phyloP scores from a whole-genome alignment of 2,888 invertebrate species.

The Sthenelais limicola region DNA sequence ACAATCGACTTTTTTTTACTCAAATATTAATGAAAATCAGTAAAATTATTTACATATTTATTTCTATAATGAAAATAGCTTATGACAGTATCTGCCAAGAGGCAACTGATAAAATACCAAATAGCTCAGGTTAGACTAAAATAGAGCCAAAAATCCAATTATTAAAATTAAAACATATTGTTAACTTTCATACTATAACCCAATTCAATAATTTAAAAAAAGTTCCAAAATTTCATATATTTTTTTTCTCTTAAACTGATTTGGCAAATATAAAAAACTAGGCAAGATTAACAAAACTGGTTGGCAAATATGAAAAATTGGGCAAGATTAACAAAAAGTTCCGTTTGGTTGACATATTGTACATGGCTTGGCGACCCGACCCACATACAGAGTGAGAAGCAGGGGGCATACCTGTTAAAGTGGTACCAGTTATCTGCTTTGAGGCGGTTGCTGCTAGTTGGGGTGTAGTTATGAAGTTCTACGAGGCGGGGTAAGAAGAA shows the following conservation, averaged over 20 bases:
- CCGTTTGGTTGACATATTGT: background rate
- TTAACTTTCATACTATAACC: background rate
- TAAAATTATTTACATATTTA: no score
- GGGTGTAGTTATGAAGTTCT: conserved; percentile 70
- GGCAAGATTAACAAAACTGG: background rate
- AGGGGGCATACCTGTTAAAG: conserved; percentile 67
- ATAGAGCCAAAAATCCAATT: background rate
- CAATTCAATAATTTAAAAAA: background rate
- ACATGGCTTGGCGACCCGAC: background rate
- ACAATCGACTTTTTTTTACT: no score
- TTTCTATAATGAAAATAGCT: no score
- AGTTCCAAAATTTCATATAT: background rate
- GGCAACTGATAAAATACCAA: no score
- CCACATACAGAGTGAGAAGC: background rate
- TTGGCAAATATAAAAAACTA: background rate
- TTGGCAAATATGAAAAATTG: background rate
- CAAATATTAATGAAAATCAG: no score
- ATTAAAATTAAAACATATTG: background rate
- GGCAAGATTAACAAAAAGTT: background rate
- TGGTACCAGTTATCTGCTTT: conserved; percentile 72
- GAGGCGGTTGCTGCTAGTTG: conserved; percentile 65
- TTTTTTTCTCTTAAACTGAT: conserved; percentile 3
- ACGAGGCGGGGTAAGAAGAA: conserved; percentile 70
- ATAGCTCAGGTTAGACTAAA: no score
- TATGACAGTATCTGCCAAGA: no score